A percentile compares a stretch with the other conserved stretches of the same genome.
Conservation (phyloP, 2,113 vertebrate genomes). For the Sebastes fasciatus region DNA sequence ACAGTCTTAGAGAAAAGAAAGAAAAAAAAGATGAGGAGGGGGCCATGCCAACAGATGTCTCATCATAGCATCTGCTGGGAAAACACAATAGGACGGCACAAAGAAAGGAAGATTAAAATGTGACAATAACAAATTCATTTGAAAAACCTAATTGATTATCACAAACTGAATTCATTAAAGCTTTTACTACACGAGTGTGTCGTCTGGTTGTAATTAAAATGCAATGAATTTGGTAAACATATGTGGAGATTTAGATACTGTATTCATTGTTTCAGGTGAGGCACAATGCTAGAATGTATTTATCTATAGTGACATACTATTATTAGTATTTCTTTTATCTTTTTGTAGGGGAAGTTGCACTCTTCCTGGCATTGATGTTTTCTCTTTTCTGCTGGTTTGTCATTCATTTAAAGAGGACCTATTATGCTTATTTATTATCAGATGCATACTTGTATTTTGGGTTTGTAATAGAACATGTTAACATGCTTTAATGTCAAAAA, state of each 20-base stretch:
- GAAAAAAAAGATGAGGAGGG: constrained; percentile 28
- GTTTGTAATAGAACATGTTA: too few species aligned
- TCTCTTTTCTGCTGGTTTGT: background rate
- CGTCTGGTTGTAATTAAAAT: constrained; percentile 50
- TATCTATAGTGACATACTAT: background rate
- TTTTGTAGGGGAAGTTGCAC: background rate
- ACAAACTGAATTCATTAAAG: constrained; percentile 58
- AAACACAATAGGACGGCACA: constrained; percentile 57
- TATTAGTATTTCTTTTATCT: background rate
- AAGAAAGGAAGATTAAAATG: constrained; percentile 55
- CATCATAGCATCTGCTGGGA: constrained; percentile 56
- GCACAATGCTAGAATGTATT: background rate
- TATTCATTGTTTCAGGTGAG: constrained; percentile 23
- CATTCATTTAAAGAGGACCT: background rate
- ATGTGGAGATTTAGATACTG: constrained; percentile 24
- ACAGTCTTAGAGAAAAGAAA: constrained; percentile 41
- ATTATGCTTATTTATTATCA: too few species aligned
- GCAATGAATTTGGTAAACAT: constrained; percentile 42
- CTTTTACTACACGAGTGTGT: constrained; percentile 12
- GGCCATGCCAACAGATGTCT: constrained; percentile 63
- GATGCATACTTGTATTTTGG: too few species aligned
- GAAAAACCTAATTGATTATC: constrained; percentile 67
- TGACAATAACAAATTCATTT: constrained; percentile 65
- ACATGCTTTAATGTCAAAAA: too few species aligned
- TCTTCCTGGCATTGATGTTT: background rate